Evolutionary conservation across 2,888 invertebrate genomes (phyloP), one percentile per base, ranked within the genome.

Genomic region (Cyclophora punctaria): DNA sequence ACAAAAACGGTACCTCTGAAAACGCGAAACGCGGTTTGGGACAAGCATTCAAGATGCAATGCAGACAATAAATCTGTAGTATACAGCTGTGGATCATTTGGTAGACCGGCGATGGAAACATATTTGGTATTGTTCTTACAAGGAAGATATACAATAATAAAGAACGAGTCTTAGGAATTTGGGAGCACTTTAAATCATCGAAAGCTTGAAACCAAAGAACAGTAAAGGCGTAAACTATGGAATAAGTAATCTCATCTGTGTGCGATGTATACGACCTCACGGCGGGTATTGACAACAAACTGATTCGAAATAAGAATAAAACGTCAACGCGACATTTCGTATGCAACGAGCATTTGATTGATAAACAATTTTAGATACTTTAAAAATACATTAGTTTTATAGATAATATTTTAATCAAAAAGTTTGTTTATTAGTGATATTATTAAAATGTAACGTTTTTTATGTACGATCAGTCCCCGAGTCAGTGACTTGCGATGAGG

Each of bases 401-500:
- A 64, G 58, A 54, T 52, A 51, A 47, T 56, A 63, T 64, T 61
- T 59, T 56, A 53, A 56, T 50, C 48, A 56, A 57, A 20, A 62
- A 50, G 46, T 48, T 54, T 60, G 55, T 62, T 62, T 62, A 58
- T 62, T 62, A 64, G 62, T 59, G 54, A 59, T 47, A 54, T 67
- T 66, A 20, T 71, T 72, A 75, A 73, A 71, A 77, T 78, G 74
- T 77, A 73, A 77, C 47, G 56, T 60, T 60, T 68, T 37, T 62
- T 64, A 63, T 57, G 60, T 60, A 58, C 54, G 62, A 63, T 63
- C 62, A 66, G 67, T 66, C 74, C 72, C 65, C 67, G 68, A 71
- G 69, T 73, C 70, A 63, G 59, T 65, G 70, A 69, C 65, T 71
- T 67, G 72, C 70, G 68, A 77, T 78, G 76, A 71, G 70, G 76